Base-by-base conservation (phyloP, 2,797 vertebrate species). In the Lacerta viridis region DNA sequence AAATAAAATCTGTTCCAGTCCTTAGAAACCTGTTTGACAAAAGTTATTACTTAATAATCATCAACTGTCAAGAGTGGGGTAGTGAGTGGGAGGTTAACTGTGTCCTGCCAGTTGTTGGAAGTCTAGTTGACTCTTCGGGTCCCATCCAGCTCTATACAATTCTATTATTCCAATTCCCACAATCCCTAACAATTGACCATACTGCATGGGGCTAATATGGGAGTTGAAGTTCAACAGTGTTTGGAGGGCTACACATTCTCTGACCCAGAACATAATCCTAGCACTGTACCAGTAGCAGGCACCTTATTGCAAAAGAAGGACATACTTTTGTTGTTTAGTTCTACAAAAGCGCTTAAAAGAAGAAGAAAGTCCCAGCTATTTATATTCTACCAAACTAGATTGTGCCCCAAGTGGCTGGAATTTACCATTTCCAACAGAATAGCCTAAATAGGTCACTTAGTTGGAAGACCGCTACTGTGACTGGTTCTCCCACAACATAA, bases 401-500 rank as follows among this genome's bases (percentile, higher is more conserved):
- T 64, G 0, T 43, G 74, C 36, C 25, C 61, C 61, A 64, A 80
- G 74, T 13, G 43, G 15, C 27, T 89, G 71, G 25, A 76, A 27
- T 90, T 87, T 86, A 92, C 83, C 86, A 89, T 84, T 84, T 88
- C 80, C 80, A 64, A 69, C 2, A 92, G 20, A 86, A 11, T 27
- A 25, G 9, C 77, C 74, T 85, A 69, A 25, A 43, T 11, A 83
- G 7, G 41, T 87, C 85, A 59, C 82, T 90, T 89, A 86, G 59
- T 69, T 85, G 27, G 77, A 88, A 92, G 86, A 3, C 1, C 5
- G 25, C 1, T 33, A 27, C 33, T 84, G 77, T 11, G 88, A 85
- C 25, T 92, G 0, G 15, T 71, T 82, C 17, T 7, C 3, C 10
- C 33, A 5, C 5, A 89, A 90, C 91, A 76, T 11, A 76, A 3